A percentile compares a stretch with the other conserved stretches of the same genome.
Evolutionary conservation across 2,888 invertebrate species (phyloP).

Genomic region (Melinaea marsaeus): DNA sequence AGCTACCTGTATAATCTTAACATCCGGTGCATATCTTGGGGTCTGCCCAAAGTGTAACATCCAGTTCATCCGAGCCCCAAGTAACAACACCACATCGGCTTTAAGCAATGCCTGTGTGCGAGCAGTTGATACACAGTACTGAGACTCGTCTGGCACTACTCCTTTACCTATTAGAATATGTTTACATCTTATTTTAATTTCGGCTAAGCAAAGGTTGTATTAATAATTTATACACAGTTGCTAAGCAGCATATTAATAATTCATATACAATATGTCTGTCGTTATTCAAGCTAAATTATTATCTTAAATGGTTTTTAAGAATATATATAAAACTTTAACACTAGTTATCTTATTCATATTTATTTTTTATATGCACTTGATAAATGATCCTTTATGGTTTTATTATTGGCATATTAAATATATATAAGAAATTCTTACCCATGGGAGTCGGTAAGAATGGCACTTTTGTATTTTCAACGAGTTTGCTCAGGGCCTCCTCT

Average conservation of each 20-base stretch:
- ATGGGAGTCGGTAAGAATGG: constrained; percentile 97
- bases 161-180: constrained; percentile 78
- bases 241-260: too few relatives aligned
- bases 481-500: constrained; percentile 82
- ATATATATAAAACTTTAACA: too few relatives aligned
- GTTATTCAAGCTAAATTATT: too few relatives aligned
- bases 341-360: too few relatives aligned
- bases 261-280: too few relatives aligned
- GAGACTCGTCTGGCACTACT: constrained; percentile 83
- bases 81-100: constrained; percentile 91
- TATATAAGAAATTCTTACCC: constrained; percentile 74
- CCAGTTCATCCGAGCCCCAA: constrained; percentile 98
- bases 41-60: constrained; percentile 96
- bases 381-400: neutral
- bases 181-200: too few relatives aligned
- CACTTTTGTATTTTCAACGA: constrained; percentile 84
- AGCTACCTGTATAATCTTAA: constrained; percentile 90
- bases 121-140: constrained; percentile 89
- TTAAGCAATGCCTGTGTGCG: constrained; percentile 90
- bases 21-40: constrained; percentile 88
- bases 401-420: neutral
- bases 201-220: too few relatives aligned
- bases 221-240: too few relatives aligned
- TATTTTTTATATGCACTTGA: neutral
- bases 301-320: too few relatives aligned